A percentile compares a stretch with the other conserved stretches of the same genome.
These are phyloP conservation scores for Musca vetustissima DNA, from an alignment of 1,140 invertebrate genomes.

Conservation along the genomic window DNA sequence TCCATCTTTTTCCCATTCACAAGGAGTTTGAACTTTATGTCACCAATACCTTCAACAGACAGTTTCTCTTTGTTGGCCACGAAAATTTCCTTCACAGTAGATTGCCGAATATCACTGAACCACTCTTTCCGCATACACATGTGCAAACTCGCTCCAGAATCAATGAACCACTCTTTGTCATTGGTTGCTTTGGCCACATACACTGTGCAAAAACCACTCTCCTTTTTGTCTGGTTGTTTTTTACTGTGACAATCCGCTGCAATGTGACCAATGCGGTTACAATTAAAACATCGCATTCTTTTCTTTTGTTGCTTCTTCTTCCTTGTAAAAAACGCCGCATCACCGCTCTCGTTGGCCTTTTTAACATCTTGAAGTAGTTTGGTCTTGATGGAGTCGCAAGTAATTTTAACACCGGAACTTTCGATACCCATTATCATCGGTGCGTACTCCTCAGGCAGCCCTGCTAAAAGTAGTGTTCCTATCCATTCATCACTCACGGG, in stretches of 20 bases:
- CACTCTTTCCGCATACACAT: background rate
- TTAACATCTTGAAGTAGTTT: background rate
- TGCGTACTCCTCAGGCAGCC: too few species aligned
- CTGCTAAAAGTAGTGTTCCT: too few species aligned
- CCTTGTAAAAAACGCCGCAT: background rate
- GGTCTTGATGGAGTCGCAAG: background rate
- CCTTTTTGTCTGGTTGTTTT: background rate
- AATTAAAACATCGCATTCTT: conserved; percentile 11
- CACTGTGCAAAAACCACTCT: conserved; percentile 5
- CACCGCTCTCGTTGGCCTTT: background rate
- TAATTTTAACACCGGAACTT: conserved; percentile 4
- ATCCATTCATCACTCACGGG: too few species aligned
- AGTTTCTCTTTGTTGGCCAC: background rate
- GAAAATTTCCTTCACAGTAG: background rate
- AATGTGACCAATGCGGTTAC: background rate
- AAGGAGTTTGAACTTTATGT: background rate
- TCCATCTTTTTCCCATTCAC: background rate
- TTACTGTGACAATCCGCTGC: background rate
- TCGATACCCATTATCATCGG: conserved; percentile 44
- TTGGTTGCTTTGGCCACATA: background rate
- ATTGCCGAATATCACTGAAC: background rate
- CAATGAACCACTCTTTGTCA: background rate
- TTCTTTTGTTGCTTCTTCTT: background rate
- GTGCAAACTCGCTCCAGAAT: background rate
- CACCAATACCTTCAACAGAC: background rate